Conservation (phyloP, 2,888 invertebrate genomes). For the Eupithecia exiguata region DNA sequence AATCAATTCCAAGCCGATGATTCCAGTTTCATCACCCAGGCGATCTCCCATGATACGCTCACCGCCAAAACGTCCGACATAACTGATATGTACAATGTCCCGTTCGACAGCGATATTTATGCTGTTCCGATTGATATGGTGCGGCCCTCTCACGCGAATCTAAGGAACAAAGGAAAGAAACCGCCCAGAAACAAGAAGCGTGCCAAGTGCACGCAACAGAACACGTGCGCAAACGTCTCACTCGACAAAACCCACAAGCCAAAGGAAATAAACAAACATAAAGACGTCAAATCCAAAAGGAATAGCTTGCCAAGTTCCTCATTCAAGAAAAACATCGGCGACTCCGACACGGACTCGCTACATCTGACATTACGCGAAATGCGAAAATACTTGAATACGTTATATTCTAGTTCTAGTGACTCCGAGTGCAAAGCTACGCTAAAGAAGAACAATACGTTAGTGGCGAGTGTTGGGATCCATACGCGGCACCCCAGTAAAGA, state of each 20-base stretch:
- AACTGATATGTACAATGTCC: conserved; percentile 93
- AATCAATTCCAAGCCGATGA: conserved; percentile 91
- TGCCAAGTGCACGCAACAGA: conserved; percentile 66
- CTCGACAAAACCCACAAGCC: conserved; percentile 59
- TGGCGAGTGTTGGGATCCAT: conserved; percentile 74
- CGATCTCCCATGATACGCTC: conserved; percentile 93
- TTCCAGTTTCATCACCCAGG: conserved; percentile 94
- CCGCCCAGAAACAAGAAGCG: conserved; percentile 71
- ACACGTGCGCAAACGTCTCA: conserved; percentile 52
- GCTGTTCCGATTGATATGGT: conserved; percentile 93
- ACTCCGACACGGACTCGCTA: conserved; percentile 86
- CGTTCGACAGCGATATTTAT: conserved; percentile 94
- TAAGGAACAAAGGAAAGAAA: conserved; percentile 72
- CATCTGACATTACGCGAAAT: conserved; percentile 94
- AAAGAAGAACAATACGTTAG: conserved; percentile 76
- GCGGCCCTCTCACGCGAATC: conserved; percentile 78
- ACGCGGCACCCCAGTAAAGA: conserved; percentile 66
- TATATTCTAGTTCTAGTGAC: conserved; percentile 91
- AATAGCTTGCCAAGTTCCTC: conserved; percentile 89
- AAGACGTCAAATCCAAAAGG: conserved; percentile 83
- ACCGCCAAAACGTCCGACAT: conserved; percentile 88
- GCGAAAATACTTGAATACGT: conserved; percentile 91
- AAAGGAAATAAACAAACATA: conserved; percentile 64
- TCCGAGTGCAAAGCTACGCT: conserved; percentile 81
- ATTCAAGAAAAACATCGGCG: conserved; percentile 78